A percentile compares a stretch with the other conserved stretches of the same genome.
Conservation (phyloP, 2,113 vertebrate species). For the Otus sunia region DNA sequence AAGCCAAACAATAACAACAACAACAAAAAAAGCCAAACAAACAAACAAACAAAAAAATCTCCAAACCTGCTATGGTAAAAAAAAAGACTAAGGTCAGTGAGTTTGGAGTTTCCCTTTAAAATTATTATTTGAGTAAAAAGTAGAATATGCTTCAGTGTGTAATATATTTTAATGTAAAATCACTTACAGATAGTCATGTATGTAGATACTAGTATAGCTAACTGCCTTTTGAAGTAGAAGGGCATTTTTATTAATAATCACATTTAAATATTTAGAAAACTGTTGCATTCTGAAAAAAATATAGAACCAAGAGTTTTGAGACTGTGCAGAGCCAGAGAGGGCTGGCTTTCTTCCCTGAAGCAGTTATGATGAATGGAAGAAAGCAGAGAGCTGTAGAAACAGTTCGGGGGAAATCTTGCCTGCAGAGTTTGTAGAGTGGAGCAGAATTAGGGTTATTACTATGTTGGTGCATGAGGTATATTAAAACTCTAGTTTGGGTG, state of each 20-base stretch:
- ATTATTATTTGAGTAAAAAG: neutral
- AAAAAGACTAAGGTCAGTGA: neutral
- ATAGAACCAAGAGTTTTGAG: neutral
- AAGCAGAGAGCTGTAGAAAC: neutral
- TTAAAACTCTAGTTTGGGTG: neutral
- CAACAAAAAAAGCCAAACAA: neutral
- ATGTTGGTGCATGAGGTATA: neutral
- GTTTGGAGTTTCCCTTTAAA: neutral
- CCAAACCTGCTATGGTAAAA: neutral
- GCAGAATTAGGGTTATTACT: neutral
- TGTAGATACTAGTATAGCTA: neutral
- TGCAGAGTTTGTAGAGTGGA: neutral
- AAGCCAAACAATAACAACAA: too few relatives aligned
- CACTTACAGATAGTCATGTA: neutral
- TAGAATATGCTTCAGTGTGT: neutral
- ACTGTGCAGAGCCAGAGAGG: neutral
- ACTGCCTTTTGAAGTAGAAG: neutral
- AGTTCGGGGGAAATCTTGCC: neutral
- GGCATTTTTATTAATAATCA: neutral
- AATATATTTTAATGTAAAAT: neutral
- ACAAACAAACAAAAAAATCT: neutral
- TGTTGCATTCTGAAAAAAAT: neutral
- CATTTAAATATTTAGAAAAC: neutral
- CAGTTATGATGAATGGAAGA: rapidly evolving
- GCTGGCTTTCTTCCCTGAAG: neutral